These are phyloP conservation scores for Parauchenoglanis punctatus DNA, from an alignment of 2,797 vertebrate species.

Conservation along the genomic window DNA sequence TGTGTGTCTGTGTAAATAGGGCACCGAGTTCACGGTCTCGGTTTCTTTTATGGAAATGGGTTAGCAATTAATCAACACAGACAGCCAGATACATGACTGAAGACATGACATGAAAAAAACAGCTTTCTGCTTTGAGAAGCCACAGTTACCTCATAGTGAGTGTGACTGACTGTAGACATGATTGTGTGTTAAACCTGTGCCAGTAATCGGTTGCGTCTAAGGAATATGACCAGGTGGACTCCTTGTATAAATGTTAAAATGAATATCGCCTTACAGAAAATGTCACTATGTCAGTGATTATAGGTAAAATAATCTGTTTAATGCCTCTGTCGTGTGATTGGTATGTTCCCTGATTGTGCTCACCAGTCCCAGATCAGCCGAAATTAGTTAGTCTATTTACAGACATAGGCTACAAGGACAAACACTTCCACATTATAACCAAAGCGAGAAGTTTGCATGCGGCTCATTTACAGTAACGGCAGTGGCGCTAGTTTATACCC, in stretches of 20 bases:
- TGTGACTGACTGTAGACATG: not conserved
- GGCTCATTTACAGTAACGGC: too few relatives aligned
- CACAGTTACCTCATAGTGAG: not conserved
- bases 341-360: too few relatives aligned
- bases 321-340: not conserved
- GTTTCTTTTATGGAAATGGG: not conserved
- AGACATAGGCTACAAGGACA: too few relatives aligned
- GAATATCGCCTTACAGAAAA: not conserved
- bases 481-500: too few relatives aligned
- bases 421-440: too few relatives aligned
- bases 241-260: not conserved
- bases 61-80: not conserved
- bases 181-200: not conserved
- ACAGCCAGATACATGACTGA: not conserved
- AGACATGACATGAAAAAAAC: not conserved
- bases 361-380: too few relatives aligned
- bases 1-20: conserved; percentile 7
- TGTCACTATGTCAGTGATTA: not conserved
- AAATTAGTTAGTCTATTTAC: too few relatives aligned
- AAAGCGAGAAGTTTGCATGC: too few relatives aligned
- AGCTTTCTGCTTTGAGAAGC: not conserved
- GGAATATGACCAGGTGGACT: not conserved
- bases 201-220: not conserved
- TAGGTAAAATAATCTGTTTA: not conserved
- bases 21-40: conserved; percentile 15